These are phyloP conservation scores for Meriones psammophilus DNA, from an alignment of 2,797 vertebrate genomes.

Conservation along the genomic window DNA sequence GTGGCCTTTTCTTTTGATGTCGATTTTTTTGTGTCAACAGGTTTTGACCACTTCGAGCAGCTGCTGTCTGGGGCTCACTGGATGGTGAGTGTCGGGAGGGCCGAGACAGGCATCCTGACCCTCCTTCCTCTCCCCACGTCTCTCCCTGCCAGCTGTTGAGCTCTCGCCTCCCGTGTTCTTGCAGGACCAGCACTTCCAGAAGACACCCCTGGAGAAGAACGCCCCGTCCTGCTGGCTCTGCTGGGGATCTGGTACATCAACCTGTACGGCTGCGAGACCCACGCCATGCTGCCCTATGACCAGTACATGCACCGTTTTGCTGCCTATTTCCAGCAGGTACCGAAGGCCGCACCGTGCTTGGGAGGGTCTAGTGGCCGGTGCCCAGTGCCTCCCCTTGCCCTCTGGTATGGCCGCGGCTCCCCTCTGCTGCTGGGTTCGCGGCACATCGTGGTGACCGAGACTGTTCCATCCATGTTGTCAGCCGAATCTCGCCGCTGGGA, in stretches of 20 bases:
- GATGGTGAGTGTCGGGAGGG: slow-evolving; percentile 92
- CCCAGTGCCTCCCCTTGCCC: not conserved
- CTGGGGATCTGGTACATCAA: slow-evolving; percentile 98
- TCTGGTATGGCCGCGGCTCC: not conserved
- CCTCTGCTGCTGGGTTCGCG: not conserved
- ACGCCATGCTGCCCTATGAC: slow-evolving; percentile 97
- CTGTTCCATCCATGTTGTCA: not conserved
- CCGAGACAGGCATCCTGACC: not conserved
- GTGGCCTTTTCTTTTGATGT: not conserved
- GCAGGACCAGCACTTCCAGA: slow-evolving; percentile 96
- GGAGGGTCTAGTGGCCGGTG: not conserved
- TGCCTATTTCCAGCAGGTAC: slow-evolving; percentile 98
- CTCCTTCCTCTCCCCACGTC: too few species aligned
- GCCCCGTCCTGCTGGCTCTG: slow-evolving; percentile 93
- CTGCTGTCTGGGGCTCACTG: slow-evolving; percentile 97
- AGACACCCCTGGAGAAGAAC: slow-evolving; percentile 94
- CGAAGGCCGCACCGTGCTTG: not conserved
- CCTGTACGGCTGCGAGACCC: slow-evolving; percentile 96
- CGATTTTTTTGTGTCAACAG: slow-evolving; percentile 86
- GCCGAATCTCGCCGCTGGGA: not conserved
- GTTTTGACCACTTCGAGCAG: slow-evolving; percentile 97
- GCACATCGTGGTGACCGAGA: not conserved
- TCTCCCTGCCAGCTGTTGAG: not conserved
- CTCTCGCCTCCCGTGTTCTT: not conserved
- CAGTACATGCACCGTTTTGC: slow-evolving; percentile 99